Conservation (phyloP, 2,888 invertebrate genomes). For the Euclidia mi region DNA sequence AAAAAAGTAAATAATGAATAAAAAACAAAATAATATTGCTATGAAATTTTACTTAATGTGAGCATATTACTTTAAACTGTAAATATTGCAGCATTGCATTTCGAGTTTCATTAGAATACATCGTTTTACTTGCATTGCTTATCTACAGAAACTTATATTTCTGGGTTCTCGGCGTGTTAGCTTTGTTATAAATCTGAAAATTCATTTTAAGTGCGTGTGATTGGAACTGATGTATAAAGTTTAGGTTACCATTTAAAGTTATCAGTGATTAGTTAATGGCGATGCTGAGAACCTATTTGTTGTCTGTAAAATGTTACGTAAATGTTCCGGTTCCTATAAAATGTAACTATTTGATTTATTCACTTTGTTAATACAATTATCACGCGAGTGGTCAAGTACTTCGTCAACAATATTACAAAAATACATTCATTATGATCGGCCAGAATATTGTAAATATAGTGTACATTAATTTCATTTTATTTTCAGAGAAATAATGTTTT, state of each 20-base stretch:
- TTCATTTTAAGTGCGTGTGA: not conserved
- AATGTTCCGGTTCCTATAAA: slow-evolving; percentile 16
- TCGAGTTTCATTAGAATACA: slow-evolving; percentile 10
- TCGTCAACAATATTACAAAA: slow-evolving; percentile 31
- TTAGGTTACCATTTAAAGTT: not conserved
- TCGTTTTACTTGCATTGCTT: slow-evolving; percentile 4
- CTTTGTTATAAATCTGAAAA: not conserved
- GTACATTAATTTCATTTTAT: slow-evolving; percentile 69
- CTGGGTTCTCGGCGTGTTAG: slow-evolving; percentile 4
- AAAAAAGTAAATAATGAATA: slow-evolving; percentile 45
- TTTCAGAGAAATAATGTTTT: slow-evolving; percentile 59
- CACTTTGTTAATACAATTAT: slow-evolving; percentile 12
- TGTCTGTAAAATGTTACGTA: slow-evolving; percentile 4
- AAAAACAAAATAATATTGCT: slow-evolving; percentile 31
- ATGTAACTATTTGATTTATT: slow-evolving; percentile 12
- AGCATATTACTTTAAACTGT: slow-evolving; percentile 10
- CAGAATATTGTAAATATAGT: slow-evolving; percentile 72
- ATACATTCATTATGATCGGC: slow-evolving; percentile 34
- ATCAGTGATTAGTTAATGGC: not conserved
- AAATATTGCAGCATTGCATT: slow-evolving; percentile 17
- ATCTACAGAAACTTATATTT: slow-evolving; percentile 2
- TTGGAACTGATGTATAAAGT: not conserved
- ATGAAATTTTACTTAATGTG: slow-evolving; percentile 18
- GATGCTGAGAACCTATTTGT: not conserved
- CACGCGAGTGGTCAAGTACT: slow-evolving; percentile 15